phyloP scores from a whole-genome alignment of 2,888 invertebrate genomes.

The Chesias legatella region DNA sequence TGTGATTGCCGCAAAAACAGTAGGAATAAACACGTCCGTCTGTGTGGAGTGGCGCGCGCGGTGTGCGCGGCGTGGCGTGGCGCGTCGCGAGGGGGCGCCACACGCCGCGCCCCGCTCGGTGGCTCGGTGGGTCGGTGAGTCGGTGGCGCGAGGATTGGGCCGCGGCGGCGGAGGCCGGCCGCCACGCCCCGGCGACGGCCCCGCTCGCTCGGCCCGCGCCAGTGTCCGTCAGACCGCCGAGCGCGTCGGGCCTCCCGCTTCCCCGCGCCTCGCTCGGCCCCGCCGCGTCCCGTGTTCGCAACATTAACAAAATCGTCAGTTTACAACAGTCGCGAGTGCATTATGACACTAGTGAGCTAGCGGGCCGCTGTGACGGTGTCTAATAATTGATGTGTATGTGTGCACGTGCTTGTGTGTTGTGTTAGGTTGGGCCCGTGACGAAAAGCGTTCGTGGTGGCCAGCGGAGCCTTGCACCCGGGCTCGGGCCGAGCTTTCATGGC shows the following conservation, averaged over 20 bases:
- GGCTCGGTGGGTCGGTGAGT: no score
- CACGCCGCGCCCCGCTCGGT: constrained; percentile 19
- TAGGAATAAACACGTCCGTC: constrained; percentile 58
- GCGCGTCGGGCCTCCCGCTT: constrained; percentile 80
- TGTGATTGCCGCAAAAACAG: constrained; percentile 56
- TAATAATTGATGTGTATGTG: constrained; percentile 70
- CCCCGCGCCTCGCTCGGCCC: constrained; percentile 79
- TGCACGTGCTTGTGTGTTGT: constrained; percentile 77
- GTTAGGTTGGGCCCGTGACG: constrained; percentile 73
- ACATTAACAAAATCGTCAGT: constrained; percentile 52
- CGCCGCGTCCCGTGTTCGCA: constrained; percentile 67
- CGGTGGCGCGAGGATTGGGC: constrained; percentile 32
- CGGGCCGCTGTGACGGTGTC: constrained; percentile 79
- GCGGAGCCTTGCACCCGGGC: constrained; percentile 79
- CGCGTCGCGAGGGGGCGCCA: constrained; percentile 24
- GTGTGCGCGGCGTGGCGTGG: constrained; percentile 43
- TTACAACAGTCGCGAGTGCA: constrained; percentile 73
- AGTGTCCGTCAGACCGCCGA: constrained; percentile 80
- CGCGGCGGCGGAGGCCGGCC: constrained; percentile 29
- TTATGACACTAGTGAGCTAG: constrained; percentile 80
- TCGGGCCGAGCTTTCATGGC: constrained; percentile 92
- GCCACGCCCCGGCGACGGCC: constrained; percentile 63
- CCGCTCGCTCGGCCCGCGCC: constrained; percentile 59
- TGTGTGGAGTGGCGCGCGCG: constrained; percentile 52
- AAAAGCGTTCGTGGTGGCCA: constrained; percentile 79